Base-by-base conservation (phyloP, 2,888 invertebrate genomes). In the Autographa gamma region DNA sequence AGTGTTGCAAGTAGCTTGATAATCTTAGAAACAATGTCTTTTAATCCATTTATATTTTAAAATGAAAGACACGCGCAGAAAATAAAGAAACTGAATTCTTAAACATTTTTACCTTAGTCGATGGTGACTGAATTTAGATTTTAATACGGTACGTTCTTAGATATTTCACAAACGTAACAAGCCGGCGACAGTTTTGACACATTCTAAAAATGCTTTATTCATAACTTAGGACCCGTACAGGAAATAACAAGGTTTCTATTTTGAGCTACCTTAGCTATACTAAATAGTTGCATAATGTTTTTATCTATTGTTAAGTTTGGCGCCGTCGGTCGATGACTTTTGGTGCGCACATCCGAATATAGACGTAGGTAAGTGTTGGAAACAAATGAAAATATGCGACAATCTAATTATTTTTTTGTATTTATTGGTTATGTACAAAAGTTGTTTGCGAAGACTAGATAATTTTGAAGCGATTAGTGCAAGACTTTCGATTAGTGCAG, bases 251-350 rank as follows among this genome's bases (percentile, higher is more conserved):
- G 19, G 9, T 25, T 13, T 25, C 54, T 56, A 56, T 56, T 56
- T 25, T 11, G 9, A 54, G 18, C 54, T 54, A 19, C 54, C 19
- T 13, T 56, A 25, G 18, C 54, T 56, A 25, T 25, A 56, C 25
- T 56, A 54, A 54, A 19, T 11, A 56, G 19, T 56, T 19, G 25
- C 13, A 19, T 56, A 43, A 43, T 43, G 25, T 25, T 25, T 25
- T 56, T 56, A 25, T 56, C 54, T 13, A 56, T 56, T 56, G 54
- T 54, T 54, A 19, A 54, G 4, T 56, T 56, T 25, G 54, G 25
- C 25, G 54, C 54, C 54, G 18, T 19, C 54, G 54, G 54, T 25
- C 54, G 54, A 13, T 56, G 54, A 56, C 54, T 18, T 54, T 48
- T 48, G n/a, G 48, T 48, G n/a, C 48, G 19, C 19, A 11, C 19